Percentiles rank a stretch among this genome's conserved stretches.
These are phyloP conservation scores for Drosophila micromelanica DNA, from an alignment of 1,140 invertebrate species.

Conservation along the genomic window DNA sequence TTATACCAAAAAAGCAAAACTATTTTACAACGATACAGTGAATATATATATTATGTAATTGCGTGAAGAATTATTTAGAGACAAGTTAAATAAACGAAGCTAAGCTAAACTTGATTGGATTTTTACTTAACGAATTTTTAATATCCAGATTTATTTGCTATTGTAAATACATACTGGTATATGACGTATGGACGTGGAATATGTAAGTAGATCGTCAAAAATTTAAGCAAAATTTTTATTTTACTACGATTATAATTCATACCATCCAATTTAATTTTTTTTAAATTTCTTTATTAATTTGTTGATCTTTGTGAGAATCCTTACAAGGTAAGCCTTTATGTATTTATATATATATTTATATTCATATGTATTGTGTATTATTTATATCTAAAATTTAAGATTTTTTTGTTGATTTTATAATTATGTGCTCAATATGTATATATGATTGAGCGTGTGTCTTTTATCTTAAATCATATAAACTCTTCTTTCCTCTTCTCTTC, in stretches of 20 bases:
- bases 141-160: neutral
- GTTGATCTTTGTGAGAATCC: conserved; percentile 27
- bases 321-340: conserved; percentile 32
- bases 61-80: conserved; percentile 5
- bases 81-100: conserved; percentile 18
- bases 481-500: neutral
- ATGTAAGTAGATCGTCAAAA: too few relatives aligned
- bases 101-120: too few relatives aligned
- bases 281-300: conserved; percentile 41
- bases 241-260: too few relatives aligned
- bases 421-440: conserved; percentile 21
- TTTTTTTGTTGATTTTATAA: conserved; percentile 14
- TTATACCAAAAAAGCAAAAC: conserved; percentile 50
- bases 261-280: neutral
- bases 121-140: neutral
- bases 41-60: conserved; percentile 8
- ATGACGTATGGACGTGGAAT: too few relatives aligned
- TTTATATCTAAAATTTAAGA: conserved; percentile 19
- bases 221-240: too few relatives aligned
- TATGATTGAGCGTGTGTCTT: conserved; percentile 18
- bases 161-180: too few relatives aligned
- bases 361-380: conserved; percentile 32
- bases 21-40: conserved; percentile 25
- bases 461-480: conserved; percentile 15
- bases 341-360: conserved; percentile 22